These are phyloP conservation scores for Pangasianodon hypophthalmus DNA, from an alignment of 2,113 vertebrate genomes.

Conservation along the genomic window DNA sequence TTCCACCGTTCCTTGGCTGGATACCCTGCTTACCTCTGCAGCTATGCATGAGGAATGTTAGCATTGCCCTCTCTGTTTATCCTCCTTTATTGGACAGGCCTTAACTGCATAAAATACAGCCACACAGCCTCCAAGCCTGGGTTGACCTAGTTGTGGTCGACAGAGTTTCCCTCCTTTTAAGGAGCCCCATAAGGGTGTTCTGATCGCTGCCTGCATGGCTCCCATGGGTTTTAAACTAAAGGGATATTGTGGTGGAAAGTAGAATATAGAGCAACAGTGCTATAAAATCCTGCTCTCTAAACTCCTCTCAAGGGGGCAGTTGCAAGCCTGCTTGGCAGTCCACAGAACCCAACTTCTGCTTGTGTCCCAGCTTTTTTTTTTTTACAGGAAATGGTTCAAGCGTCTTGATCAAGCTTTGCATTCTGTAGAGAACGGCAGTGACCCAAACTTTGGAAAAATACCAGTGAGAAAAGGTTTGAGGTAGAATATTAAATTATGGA, in stretches of 20 bases:
- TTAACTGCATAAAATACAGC: background rate
- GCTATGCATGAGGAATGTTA: background rate
- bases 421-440: background rate
- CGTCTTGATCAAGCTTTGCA: background rate
- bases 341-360: conserved; percentile 3
- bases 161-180: conserved; percentile 24
- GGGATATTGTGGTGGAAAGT: conserved; percentile 24
- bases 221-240: conserved; percentile 18
- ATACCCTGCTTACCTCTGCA: conserved; percentile 1
- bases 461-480: background rate
- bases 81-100: background rate
- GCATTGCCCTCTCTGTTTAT: conserved; percentile 3
- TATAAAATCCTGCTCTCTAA: conserved; percentile 23
- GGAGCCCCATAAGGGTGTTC: conserved; percentile 24
- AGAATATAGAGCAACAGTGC: conserved; percentile 17
- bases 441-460: background rate
- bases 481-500: background rate
- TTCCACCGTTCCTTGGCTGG: background rate
- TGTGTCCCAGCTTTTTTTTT: background rate
- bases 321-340: background rate
- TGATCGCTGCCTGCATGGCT: conserved; percentile 10
- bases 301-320: conserved; percentile 1
- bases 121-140: background rate
- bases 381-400: background rate
- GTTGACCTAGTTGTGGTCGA: conserved; percentile 1